Evolutionary conservation across 1,140 invertebrate species (phyloP).

Genomic region (Cotesia glomerata): DNA sequence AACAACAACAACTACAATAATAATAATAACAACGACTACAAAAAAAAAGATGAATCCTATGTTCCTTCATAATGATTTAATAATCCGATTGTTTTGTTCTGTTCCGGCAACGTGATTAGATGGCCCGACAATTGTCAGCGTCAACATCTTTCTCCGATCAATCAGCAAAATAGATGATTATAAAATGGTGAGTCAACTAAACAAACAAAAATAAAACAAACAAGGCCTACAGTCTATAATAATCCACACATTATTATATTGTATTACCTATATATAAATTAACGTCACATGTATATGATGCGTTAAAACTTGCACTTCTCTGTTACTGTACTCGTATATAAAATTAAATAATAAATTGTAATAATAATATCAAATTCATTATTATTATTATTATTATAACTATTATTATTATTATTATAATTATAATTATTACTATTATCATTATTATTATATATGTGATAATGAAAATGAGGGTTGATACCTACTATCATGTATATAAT

Average conservation of each 20-base stretch:
- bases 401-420: no score
- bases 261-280: conserved; percentile 45
- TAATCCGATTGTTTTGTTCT: conserved; percentile 58
- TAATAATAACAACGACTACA: background rate
- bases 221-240: conserved; percentile 55
- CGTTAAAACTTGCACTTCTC: conserved; percentile 53
- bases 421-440: no score
- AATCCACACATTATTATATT: conserved; percentile 55
- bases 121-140: conserved; percentile 78
- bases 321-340: conserved; percentile 52
- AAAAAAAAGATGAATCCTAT: conserved; percentile 14
- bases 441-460: no score
- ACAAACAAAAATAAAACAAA: conserved; percentile 46
- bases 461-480: no score
- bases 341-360: conserved; percentile 32
- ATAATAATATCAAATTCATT: background rate
- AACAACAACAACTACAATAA: background rate
- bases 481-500: background rate
- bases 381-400: background rate
- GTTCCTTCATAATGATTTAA: conserved; percentile 35
- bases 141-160: conserved; percentile 94
- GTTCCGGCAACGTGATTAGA: conserved; percentile 65
- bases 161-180: conserved; percentile 99
- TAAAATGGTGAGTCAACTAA: conserved; percentile 88
- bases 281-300: conserved; percentile 56